A percentile compares a stretch with the other conserved stretches of the same genome.
phyloP scores from a whole-genome alignment of 2,797 vertebrate genomes.

The Rhinichthys osculus region DNA sequence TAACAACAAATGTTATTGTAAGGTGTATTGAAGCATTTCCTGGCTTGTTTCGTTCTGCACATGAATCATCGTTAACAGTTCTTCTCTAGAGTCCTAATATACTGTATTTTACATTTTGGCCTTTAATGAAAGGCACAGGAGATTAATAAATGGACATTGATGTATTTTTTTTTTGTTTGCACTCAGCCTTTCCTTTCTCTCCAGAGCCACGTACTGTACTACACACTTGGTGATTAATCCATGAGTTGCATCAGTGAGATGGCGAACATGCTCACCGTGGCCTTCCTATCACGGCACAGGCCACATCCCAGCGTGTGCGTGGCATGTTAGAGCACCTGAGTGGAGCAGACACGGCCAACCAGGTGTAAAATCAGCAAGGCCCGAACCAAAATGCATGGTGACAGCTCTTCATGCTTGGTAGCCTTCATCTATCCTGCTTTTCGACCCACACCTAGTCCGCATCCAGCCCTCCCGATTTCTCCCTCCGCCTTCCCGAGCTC shows the following conservation, averaged over 20 bases:
- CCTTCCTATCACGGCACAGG: slow-evolving; percentile 39
- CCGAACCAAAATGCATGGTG: slow-evolving; percentile 57
- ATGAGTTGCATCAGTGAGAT: slow-evolving; percentile 44
- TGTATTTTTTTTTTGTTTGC: slow-evolving; percentile 17
- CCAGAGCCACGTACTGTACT: background rate
- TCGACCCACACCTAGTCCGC: slow-evolving; percentile 39
- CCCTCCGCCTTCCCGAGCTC: slow-evolving; percentile 24
- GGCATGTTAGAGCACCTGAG: slow-evolving; percentile 52
- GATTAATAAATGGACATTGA: slow-evolving; percentile 37
- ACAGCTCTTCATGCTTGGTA: slow-evolving; percentile 63
- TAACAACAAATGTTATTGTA: slow-evolving; percentile 7
- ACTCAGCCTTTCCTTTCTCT: slow-evolving; percentile 25
- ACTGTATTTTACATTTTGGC: slow-evolving; percentile 32
- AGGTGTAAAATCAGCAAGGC: slow-evolving; percentile 64
- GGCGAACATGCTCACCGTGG: slow-evolving; percentile 47
- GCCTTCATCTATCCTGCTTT: slow-evolving; percentile 46
- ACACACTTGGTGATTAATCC: slow-evolving; percentile 57
- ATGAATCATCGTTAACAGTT: slow-evolving; percentile 36
- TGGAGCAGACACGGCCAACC: slow-evolving; percentile 58
- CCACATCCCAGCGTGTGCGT: slow-evolving; percentile 40
- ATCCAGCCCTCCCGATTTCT: slow-evolving; percentile 26
- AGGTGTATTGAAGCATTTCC: slow-evolving; percentile 15
- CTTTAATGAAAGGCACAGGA: slow-evolving; percentile 40
- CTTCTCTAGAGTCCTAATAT: slow-evolving; percentile 33
- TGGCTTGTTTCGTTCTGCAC: background rate